phyloP scores from a whole-genome alignment of 2,797 vertebrate genomes.

The Myripristis jacobus region DNA sequence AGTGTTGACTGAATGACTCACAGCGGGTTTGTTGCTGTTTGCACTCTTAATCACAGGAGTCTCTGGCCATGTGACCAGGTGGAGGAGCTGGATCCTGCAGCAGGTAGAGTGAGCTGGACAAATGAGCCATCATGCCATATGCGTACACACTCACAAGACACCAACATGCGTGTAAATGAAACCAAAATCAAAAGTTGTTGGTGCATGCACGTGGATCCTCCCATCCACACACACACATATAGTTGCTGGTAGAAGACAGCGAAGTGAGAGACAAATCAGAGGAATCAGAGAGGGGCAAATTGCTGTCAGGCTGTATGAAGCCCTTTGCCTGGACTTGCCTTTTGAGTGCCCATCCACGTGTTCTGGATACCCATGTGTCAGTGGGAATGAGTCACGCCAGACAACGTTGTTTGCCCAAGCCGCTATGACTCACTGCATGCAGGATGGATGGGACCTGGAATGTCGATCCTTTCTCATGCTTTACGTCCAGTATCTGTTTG shows the following conservation, averaged over 20 bases:
- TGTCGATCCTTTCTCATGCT: conserved; percentile 67
- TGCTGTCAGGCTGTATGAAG: conserved; percentile 34
- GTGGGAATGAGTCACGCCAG: conserved; percentile 73
- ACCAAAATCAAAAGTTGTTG: neutral
- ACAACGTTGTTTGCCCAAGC: conserved; percentile 69
- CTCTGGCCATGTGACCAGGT: conserved; percentile 61
- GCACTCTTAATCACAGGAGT: conserved; percentile 60
- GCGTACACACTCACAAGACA: conserved; percentile 12
- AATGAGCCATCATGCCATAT: conserved; percentile 20
- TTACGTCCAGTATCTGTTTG: conserved; percentile 55
- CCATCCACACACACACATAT: neutral
- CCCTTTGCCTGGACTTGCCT: conserved; percentile 63
- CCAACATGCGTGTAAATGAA: neutral
- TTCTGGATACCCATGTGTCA: conserved; percentile 71
- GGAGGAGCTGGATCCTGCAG: conserved; percentile 56
- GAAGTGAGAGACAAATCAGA: conserved; percentile 21
- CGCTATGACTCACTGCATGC: conserved; percentile 65
- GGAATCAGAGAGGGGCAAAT: too few relatives aligned
- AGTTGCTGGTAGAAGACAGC: conserved; percentile 5
- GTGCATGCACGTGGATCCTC: neutral
- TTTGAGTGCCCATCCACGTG: conserved; percentile 70
- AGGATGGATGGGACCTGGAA: conserved; percentile 56
- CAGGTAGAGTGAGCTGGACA: conserved; percentile 35
- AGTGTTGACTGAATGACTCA: conserved; percentile 78
- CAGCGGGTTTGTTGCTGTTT: conserved; percentile 57